phyloP scores from a whole-genome alignment of 2,797 vertebrate genomes.

The Corythornis leucogaster region DNA sequence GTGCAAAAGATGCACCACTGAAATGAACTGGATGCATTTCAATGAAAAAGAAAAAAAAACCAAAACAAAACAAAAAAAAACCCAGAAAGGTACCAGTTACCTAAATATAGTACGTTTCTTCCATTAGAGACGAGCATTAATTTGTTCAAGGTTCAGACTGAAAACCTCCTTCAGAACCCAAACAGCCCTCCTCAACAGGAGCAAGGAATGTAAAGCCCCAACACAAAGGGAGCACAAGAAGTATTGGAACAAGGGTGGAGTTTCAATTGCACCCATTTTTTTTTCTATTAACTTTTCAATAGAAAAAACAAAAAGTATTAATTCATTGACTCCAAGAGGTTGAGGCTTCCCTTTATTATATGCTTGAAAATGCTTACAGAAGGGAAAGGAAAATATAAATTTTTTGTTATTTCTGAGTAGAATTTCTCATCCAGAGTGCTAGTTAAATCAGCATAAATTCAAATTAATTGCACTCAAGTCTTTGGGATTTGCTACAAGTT shows the following conservation, averaged over 20 bases:
- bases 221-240: not conserved
- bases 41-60: not conserved
- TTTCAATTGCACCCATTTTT: not conserved
- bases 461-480: not conserved
- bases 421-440: not conserved
- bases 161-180: not conserved
- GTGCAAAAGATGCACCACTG: not conserved
- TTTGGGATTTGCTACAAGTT: slow-evolving; percentile 1
- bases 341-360: not conserved
- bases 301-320: not conserved
- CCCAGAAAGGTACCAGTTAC: not conserved
- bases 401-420: not conserved
- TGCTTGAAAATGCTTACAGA: not conserved
- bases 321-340: not conserved
- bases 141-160: not conserved
- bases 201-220: not conserved
- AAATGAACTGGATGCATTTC: not conserved
- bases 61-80: not conserved
- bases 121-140: not conserved
- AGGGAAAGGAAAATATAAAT: not conserved
- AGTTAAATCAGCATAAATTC: slow-evolving; percentile 15
- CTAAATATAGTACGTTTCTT: not conserved
- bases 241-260: not conserved
- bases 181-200: not conserved
- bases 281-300: not conserved